These are phyloP conservation scores for Chascanopsetta lugubris DNA, from an alignment of 2,113 vertebrate species.

Conservation along the genomic window DNA sequence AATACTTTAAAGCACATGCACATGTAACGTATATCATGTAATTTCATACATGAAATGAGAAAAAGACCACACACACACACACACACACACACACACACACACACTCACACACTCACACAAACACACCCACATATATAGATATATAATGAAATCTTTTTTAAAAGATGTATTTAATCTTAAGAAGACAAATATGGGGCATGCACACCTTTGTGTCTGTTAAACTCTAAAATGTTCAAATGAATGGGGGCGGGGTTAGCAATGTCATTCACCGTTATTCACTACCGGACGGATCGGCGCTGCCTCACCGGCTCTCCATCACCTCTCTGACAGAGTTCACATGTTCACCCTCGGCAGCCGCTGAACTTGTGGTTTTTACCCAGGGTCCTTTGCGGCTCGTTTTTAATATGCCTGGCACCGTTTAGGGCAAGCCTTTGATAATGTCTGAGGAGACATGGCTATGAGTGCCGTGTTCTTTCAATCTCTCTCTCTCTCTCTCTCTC, in stretches of 20 bases:
- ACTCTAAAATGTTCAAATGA: constrained; percentile 5
- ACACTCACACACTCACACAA: too few species aligned
- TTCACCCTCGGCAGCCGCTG: constrained; percentile 22
- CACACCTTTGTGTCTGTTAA: constrained; percentile 9
- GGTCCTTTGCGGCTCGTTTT: constrained; percentile 35
- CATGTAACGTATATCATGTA: neutral
- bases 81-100: too few species aligned
- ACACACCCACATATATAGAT: too few species aligned
- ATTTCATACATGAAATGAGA: neutral
- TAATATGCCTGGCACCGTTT: constrained; percentile 23
- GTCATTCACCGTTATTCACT: constrained; percentile 33
- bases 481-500: neutral
- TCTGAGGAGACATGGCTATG: constrained; percentile 34
- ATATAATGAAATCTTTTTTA: neutral
- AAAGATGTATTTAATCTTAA: too few species aligned
- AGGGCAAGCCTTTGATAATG: constrained; percentile 32
- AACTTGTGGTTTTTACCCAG: constrained; percentile 43
- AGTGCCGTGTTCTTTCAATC: constrained; percentile 4
- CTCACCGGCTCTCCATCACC: constrained; percentile 12
- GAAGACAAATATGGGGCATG: constrained; percentile 5
- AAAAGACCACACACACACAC: too few species aligned
- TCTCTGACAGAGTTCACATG: constrained; percentile 30
- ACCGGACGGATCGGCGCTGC: constrained; percentile 9
- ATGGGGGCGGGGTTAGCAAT: constrained; percentile 22
- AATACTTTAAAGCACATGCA: too few species aligned